Evolutionary conservation across 2,113 vertebrate species (phyloP), one percentile per base, ranked within the genome.

Genomic region (Athene cunicularia): DNA sequence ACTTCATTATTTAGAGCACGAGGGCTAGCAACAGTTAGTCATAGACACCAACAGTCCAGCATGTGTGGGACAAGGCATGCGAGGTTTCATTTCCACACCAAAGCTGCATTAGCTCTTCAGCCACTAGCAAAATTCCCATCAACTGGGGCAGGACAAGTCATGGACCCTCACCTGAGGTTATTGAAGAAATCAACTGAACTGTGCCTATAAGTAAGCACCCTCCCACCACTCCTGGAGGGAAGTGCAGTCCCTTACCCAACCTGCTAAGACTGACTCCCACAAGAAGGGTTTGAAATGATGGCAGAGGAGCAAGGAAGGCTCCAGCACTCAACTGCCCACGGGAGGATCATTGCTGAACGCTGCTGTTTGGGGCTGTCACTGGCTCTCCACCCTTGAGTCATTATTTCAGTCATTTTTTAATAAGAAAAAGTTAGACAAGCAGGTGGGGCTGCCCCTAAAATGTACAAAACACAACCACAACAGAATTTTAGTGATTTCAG

Each of bases 401-500:
- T 50, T 55, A 22, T 47, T 55, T 24, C 14, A 33, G 14, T 80
- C n/a, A 68, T 50, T 74, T 84, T 56, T 52, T 49, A 33, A 12
- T 33, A 37, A 45, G 73, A 43, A 66, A 60, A 58, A 77, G 30
- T 76, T 35, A 90, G 50, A 45, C 12, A 66, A 60, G 49, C n/a
- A 64, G 27, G 24, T 3, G 18, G 60, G 71, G 16, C 62, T 91
- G 66, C 41, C 66, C 66, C 50, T 33, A 41, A 86, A 88, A 55
- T 11, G 21, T 41, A 60, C 58, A 72, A 75, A 80, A 75, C 4
- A 4, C 53, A 84, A 45, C 58, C 52, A 80, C 41, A 35, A 45
- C 32, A 53, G 66, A 73, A 83, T 92, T 59, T 41, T 70, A 68
- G 20, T 66, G 35, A 82, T 80, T 76, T 95, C 77, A 92, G 58